Percentiles rank a stretch among this genome's conserved stretches.
Conservation (phyloP, 2,888 invertebrate species). For the Lasioglossum zephyrum region DNA sequence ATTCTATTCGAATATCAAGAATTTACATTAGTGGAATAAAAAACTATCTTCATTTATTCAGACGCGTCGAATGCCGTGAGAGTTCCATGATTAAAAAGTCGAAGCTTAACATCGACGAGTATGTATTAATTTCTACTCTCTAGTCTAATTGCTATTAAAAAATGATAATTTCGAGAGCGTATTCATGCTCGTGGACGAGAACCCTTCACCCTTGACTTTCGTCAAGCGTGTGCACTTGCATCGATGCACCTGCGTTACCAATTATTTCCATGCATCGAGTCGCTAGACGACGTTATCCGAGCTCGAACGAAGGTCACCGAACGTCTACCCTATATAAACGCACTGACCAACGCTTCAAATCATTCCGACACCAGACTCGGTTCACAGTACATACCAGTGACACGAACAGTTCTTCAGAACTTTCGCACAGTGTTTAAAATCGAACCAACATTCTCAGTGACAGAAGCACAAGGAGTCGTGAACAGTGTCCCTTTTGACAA, state of each 20-base stretch:
- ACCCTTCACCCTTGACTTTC: constrained; percentile 38
- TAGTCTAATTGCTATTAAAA: neutral
- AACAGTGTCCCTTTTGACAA: neutral
- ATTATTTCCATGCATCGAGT: constrained; percentile 13
- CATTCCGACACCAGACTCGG: constrained; percentile 40
- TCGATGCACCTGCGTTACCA: constrained; percentile 49
- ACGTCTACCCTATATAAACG: constrained; percentile 57
- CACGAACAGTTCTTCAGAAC: neutral
- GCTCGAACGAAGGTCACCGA: constrained; percentile 62
- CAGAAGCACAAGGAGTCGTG: neutral
- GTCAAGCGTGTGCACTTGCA: constrained; percentile 22
- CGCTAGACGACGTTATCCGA: constrained; percentile 50
- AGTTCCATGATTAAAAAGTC: neutral
- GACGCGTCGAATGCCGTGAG: no score
- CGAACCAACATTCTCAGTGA: neutral
- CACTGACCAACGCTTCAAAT: constrained; percentile 26
- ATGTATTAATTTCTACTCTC: neutral
- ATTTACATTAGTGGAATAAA: neutral
- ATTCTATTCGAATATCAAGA: neutral
- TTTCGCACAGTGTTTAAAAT: constrained; percentile 1
- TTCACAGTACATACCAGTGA: neutral
- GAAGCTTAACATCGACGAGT: neutral
- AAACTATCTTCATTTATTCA: neutral
- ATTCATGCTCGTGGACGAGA: constrained; percentile 8
- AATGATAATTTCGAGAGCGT: neutral